phyloP scores from a whole-genome alignment of 1,140 invertebrate species.

The Zeugodacus cucurbitae region DNA sequence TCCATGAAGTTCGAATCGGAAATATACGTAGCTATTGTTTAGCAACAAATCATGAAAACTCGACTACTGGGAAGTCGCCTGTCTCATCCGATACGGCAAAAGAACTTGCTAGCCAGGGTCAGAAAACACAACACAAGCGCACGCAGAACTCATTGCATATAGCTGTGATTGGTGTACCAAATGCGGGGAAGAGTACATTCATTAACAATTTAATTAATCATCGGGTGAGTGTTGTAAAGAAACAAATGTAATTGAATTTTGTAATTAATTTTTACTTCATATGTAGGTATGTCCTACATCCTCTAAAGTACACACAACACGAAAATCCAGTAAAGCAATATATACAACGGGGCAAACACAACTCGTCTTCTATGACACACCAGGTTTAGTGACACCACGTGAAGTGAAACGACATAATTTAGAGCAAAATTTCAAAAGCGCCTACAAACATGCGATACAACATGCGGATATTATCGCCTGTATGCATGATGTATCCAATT shows the following conservation, averaged over 20 bases:
- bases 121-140: background rate
- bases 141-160: constrained; percentile 79
- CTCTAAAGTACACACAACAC: constrained; percentile 90
- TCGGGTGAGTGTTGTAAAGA: constrained; percentile 70
- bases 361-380: constrained; percentile 89
- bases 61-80: background rate
- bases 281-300: constrained; percentile 87
- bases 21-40: background rate
- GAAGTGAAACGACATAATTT: constrained; percentile 78
- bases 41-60: background rate
- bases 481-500: constrained; percentile 84
- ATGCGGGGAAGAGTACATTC: constrained; percentile 94
- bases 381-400: constrained; percentile 76
- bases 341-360: constrained; percentile 80
- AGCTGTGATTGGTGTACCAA: constrained; percentile 89
- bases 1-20: background rate
- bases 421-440: constrained; percentile 73
- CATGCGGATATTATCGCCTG: constrained; percentile 87
- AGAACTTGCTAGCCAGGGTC: background rate
- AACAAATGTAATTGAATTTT: background rate
- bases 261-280: constrained; percentile 41
- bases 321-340: constrained; percentile 77
- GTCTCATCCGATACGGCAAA: background rate
- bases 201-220: constrained; percentile 86
- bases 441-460: constrained; percentile 74